phyloP scores from a whole-genome alignment of 2,888 invertebrate species.

The Isoperla grammatica region DNA sequence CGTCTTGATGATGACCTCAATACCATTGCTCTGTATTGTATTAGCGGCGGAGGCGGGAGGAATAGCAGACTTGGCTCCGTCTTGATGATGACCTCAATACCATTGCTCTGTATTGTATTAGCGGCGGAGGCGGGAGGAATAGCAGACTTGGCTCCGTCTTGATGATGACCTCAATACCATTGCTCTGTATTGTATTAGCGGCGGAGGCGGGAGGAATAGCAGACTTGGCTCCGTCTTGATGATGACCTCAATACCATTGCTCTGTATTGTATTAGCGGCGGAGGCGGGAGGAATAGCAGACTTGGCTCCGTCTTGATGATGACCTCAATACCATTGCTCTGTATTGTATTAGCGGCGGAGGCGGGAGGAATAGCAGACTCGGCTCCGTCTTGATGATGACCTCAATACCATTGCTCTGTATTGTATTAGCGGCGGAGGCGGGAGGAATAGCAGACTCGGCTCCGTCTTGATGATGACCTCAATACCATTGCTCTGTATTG shows the following conservation, averaged over 20 bases:
- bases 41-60: slow-evolving; percentile 4
- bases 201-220: neutral
- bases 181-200: slow-evolving; percentile 12
- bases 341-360: slow-evolving; percentile 9
- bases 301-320: slow-evolving; percentile 2
- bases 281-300: neutral
- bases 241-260: slow-evolving; percentile 1
- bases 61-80: neutral
- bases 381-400: slow-evolving; percentile 1
- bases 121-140: neutral
- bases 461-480: slow-evolving; percentile 4
- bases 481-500: slow-evolving; percentile 5
- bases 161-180: slow-evolving; percentile 4
- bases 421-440: slow-evolving; percentile 10
- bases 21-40: slow-evolving; percentile 6
- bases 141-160: neutral
- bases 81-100: slow-evolving; percentile 8
- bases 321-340: slow-evolving; percentile 1
- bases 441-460: neutral
- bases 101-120: slow-evolving; percentile 8
- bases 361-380: neutral
- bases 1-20: slow-evolving; percentile 5
- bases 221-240: neutral
- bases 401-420: slow-evolving; percentile 4
- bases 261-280: slow-evolving; percentile 11